Conservation (phyloP, 2,797 vertebrate species). For the Sebastes steindachneri region DNA sequence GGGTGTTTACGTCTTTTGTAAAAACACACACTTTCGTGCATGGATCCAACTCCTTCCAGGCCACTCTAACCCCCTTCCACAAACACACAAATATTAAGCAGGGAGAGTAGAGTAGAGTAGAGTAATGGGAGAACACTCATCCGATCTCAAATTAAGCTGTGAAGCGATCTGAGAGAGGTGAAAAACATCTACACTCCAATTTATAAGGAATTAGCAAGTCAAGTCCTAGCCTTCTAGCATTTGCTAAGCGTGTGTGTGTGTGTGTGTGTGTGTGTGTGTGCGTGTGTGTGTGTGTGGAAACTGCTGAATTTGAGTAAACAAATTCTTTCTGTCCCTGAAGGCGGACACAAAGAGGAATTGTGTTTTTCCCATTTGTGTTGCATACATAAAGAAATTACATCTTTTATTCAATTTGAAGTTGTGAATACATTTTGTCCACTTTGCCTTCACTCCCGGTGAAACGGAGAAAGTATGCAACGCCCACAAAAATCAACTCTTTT, state of each 20-base stretch:
- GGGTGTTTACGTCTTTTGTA: slow-evolving; percentile 2
- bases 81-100: slow-evolving; percentile 13
- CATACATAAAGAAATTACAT: neutral
- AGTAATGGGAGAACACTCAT: slow-evolving; percentile 27
- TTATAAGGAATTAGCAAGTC: slow-evolving; percentile 26
- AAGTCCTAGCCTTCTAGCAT: neutral
- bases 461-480: neutral
- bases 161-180: slow-evolving; percentile 16
- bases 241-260: neutral
- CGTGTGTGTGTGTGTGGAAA: neutral
- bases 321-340: slow-evolving; percentile 1
- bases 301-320: slow-evolving; percentile 32
- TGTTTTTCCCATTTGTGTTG: slow-evolving; percentile 1
- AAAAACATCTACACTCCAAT: slow-evolving; percentile 25
- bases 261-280: neutral
- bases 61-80: neutral
- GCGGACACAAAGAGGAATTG: neutral
- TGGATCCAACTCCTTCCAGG: neutral
- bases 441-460: slow-evolving; percentile 4
- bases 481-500: slow-evolving; percentile 27
- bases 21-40: slow-evolving; percentile 4
- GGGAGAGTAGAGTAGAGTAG: neutral
- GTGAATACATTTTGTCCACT: slow-evolving; percentile 22
- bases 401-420: slow-evolving; percentile 39
- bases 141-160: slow-evolving; percentile 34